Conservation (phyloP, 2,888 invertebrate species). For the Leptothorax acervorum region DNA sequence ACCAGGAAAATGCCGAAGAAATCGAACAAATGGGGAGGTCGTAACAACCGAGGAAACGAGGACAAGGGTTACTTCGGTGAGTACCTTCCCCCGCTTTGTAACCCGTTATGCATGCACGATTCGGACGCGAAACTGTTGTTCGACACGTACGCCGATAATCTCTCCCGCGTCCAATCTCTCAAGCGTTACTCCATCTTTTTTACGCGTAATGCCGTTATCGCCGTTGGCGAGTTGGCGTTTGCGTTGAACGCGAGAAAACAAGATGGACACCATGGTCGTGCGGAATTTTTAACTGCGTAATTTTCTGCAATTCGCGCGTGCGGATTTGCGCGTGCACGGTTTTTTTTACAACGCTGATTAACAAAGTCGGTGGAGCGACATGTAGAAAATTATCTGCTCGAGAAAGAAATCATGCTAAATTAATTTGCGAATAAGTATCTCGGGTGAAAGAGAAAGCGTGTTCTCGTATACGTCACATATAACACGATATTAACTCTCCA, state of each 20-base stretch:
- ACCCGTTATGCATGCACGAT: neutral
- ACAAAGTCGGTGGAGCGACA: neutral
- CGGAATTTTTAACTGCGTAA: neutral
- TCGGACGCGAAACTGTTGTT: neutral
- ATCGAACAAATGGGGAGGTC: constrained; percentile 72
- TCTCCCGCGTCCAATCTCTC: neutral
- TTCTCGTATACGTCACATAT: too few relatives aligned
- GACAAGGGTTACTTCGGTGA: constrained; percentile 79
- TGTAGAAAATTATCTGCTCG: neutral
- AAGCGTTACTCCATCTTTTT: neutral
- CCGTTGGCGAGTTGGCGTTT: too few relatives aligned
- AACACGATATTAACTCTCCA: too few relatives aligned
- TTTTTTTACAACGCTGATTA: neutral
- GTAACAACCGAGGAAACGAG: constrained; percentile 54
- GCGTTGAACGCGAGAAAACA: neutral
- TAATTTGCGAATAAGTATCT: neutral
- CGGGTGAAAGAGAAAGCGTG: neutral
- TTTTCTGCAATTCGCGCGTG: neutral
- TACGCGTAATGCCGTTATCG: neutral
- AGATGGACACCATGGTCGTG: neutral
- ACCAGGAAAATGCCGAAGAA: constrained; percentile 77
- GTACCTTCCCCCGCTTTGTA: neutral
- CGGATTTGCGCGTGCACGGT: too few relatives aligned
- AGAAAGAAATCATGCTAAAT: neutral
- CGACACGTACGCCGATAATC: neutral